These are phyloP conservation scores for Archivesica marissinica DNA, from an alignment of 1,140 invertebrate genomes.

Conservation along the genomic window DNA sequence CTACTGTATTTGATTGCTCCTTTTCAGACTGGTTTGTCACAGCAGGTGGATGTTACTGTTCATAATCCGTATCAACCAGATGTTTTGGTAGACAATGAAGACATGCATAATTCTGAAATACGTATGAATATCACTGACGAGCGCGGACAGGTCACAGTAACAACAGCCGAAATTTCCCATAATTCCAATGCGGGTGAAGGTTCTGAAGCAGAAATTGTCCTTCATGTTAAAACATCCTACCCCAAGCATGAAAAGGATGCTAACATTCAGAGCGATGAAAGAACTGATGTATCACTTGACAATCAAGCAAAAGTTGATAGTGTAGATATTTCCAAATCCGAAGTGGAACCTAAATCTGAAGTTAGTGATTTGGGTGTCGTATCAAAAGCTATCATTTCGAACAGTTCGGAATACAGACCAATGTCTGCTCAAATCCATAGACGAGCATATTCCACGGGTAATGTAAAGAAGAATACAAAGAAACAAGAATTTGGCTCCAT, in stretches of 20 bases:
- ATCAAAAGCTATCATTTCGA: neutral
- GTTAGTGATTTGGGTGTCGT: conserved; percentile 15
- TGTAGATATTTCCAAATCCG: conserved; percentile 17
- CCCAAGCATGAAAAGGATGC: conserved; percentile 17
- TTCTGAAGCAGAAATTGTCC: conserved; percentile 32
- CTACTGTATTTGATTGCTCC: neutral
- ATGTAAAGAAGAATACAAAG: conserved; percentile 1
- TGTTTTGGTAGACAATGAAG: neutral
- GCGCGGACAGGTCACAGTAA: conserved; percentile 18
- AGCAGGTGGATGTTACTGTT: conserved; percentile 52
- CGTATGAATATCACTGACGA: conserved; percentile 43
- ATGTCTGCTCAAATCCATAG: conserved; percentile 22
- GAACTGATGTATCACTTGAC: neutral
- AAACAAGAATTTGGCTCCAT: conserved; percentile 37
- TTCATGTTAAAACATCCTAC: conserved; percentile 53
- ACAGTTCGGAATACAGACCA: neutral
- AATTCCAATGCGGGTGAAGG: conserved; percentile 36
- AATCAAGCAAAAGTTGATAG: neutral
- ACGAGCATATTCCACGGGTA: conserved; percentile 28
- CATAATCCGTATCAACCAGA: conserved; percentile 38
- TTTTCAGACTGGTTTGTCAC: conserved; percentile 32
- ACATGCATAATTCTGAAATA: conserved; percentile 21
- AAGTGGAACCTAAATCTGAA: conserved; percentile 34
- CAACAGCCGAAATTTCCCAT: conserved; percentile 48
- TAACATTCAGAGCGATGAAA: conserved; percentile 1